These are phyloP conservation scores for Theocolax elegans DNA, from an alignment of 1,140 invertebrate genomes.

Conservation along the genomic window DNA sequence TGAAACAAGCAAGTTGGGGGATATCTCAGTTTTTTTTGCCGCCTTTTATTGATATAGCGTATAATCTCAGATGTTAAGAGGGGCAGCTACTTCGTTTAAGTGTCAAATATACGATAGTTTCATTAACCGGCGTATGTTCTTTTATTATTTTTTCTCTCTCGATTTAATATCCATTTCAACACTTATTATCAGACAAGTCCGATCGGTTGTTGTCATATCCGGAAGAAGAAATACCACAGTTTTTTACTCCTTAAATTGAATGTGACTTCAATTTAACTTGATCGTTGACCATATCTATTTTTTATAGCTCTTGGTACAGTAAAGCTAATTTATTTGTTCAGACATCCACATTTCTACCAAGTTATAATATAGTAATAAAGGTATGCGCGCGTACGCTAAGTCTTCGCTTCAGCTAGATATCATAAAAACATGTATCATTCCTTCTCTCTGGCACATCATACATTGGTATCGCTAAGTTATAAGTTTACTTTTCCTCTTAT, in stretches of 20 bases:
- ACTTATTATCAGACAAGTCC: conserved; percentile 66
- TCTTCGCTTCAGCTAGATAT: conserved; percentile 69
- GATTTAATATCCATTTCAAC: conserved; percentile 51
- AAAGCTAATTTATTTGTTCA: conserved; percentile 69
- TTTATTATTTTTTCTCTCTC: conserved; percentile 43
- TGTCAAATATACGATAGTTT: conserved; percentile 58
- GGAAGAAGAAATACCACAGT: conserved; percentile 63
- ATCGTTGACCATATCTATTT: conserved; percentile 61
- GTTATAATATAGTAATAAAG: conserved; percentile 69
- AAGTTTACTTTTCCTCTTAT: conserved; percentile 59
- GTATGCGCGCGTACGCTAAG: conserved; percentile 64
- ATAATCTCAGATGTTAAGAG: conserved; percentile 61
- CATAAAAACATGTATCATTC: conserved; percentile 68
- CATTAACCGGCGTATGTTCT: conserved; percentile 59
- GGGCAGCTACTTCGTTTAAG: conserved; percentile 60
- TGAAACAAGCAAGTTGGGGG: conserved; percentile 70
- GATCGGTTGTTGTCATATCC: conserved; percentile 69
- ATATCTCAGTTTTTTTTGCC: conserved; percentile 67
- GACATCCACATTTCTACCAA: conserved; percentile 69
- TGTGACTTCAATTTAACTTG: conserved; percentile 52
- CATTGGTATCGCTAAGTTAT: conserved; percentile 68
- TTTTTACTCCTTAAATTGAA: conserved; percentile 50
- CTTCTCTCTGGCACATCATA: conserved; percentile 68
- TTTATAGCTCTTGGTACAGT: conserved; percentile 66
- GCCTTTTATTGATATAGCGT: conserved; percentile 59